Evolutionary conservation across 92 coral and sea anemone genomes (phyloP), one percentile per base, ranked within the genome.

Genomic region (Parazoanthus swiftii): DNA sequence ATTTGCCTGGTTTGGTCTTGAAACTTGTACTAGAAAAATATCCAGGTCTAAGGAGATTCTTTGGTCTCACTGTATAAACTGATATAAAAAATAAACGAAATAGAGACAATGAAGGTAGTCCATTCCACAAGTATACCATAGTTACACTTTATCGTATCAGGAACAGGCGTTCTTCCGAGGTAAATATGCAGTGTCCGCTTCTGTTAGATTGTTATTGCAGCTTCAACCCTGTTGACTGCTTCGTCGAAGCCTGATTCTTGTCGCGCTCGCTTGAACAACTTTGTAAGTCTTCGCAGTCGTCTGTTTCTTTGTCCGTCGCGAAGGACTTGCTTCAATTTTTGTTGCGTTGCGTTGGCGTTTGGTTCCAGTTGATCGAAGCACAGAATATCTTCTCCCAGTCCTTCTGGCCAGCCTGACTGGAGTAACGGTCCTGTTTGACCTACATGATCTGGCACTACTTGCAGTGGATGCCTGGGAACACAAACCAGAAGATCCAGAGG

Each of bases 181-280:
- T 13, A 9, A 2, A 14, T 35, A 2, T 36, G 46, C 76, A 26
- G 76, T 75, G 79, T 38, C 46, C 26, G 48, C n/a, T 15, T 42
- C 13, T 37, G 80, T 16, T 1, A 2, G 79, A 37, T 38, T 20
- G 29, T 76, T 18, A 5, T 39, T 76, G 11, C 14, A 14, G 26
- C 46, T 9, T 18, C 25, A 76, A 66, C 63, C 51, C 26, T 59
- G 42, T 7, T 91, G 70, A 68, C 51, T 43, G 15, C 93, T 89
- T 37, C 92, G 92, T 6, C 92, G 93, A 39, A 91, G 85, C 85
- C 80, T 81, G 59, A 91, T 89, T 29, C 68, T 85, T 71, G 82
- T 89, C 72, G 92, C 89, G 33, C 89, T 91, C 25, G 92, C 79
- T 72, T 91, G 88, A 56, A 91, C 91, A 65, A 91, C 89, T 72